Base-by-base conservation (phyloP, 2,888 invertebrate genomes). In the Drosophila percnosoma region DNA sequence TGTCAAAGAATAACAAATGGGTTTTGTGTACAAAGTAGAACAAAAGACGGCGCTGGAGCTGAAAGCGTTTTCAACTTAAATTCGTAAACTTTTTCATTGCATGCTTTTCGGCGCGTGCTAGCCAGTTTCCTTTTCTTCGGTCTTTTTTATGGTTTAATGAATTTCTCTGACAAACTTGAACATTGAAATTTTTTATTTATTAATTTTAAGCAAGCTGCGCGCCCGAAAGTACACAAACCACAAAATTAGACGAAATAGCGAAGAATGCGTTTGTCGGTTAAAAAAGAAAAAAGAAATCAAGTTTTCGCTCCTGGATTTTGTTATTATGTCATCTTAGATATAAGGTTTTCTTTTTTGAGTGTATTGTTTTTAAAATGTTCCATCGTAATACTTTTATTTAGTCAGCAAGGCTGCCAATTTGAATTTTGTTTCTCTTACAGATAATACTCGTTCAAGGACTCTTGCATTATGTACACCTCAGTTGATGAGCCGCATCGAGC, bases 381-480 rank as follows among this genome's bases (percentile, higher is more conserved):
- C 82, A 65, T 79, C 81, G 59, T 81, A 83, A 83, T 81, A 83
- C 83, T 81, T 80, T 59, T 61, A 51, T 68, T 66, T 55, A 59
- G 66, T 76, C 78, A 72, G 55, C 80, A 64, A 62, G 72, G 75
- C 78, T 80, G 79, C 34, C 62, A 68, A 57, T 67, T 68, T 48
- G 60, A 68, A 75, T 78, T 77, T 49, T 36, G 8, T n/a, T 45
- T 67, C 72, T 57, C 83, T 84, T 84, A 84, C 57, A 89, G 79
- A 87, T 84, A 89, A 84, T 89, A 84, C 84, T 84, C 82, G 65
- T 83, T 76, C 76, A 89, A 87, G 89, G 84, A 84, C 89, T 76
- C 52, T 58, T 76, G 72, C 71, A 76, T 69, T 87, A 77, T 83
- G 73, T 88, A 90, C 86, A 88, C 68, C 78, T 75, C 74, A 89